A percentile compares a stretch with the other conserved stretches of the same genome.
phyloP scores from a whole-genome alignment of 1,140 invertebrate genomes.

The Euura lappo region DNA sequence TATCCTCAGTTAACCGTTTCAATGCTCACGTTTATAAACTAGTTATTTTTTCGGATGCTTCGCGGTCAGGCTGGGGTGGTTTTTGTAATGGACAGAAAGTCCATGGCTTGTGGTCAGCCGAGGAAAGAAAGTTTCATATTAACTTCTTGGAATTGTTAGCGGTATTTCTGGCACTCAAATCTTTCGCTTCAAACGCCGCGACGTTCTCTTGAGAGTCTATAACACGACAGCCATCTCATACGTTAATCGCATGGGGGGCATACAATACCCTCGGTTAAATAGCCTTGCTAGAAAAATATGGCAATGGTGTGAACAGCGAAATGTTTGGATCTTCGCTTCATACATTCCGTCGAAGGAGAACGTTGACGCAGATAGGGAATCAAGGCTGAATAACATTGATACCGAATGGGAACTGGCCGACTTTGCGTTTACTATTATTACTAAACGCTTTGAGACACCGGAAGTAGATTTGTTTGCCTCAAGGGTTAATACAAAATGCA shows the following conservation, averaged over 20 bases:
- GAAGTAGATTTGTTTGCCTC: slow-evolving; percentile 27
- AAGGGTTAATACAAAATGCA: slow-evolving; percentile 27
- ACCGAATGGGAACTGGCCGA: slow-evolving; percentile 5
- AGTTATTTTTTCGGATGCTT: slow-evolving; percentile 23
- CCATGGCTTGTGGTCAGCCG: slow-evolving; percentile 14
- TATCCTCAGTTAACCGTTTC: background rate
- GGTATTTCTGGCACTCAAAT: slow-evolving; percentile 34
- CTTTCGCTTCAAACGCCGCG: slow-evolving; percentile 26
- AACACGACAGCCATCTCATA: slow-evolving; percentile 32
- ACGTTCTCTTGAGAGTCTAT: slow-evolving; percentile 31
- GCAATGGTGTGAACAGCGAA: background rate
- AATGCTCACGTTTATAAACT: background rate
- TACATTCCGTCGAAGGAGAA: slow-evolving; percentile 11
- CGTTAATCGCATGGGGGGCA: slow-evolving; percentile 28
- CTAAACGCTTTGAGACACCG: slow-evolving; percentile 24
- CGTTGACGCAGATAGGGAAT: slow-evolving; percentile 30
- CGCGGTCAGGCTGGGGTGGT: slow-evolving; percentile 18
- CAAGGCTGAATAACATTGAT: slow-evolving; percentile 22
- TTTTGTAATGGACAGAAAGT: slow-evolving; percentile 10
- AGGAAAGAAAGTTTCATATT: slow-evolving; percentile 32
- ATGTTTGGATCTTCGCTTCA: background rate
- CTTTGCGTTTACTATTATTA: slow-evolving; percentile 23
- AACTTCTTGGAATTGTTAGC: slow-evolving; percentile 39
- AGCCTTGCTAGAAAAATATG: background rate
- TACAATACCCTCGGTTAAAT: too few relatives aligned